phyloP scores from a whole-genome alignment of 2,797 vertebrate species.

The Myripristis murdjan region DNA sequence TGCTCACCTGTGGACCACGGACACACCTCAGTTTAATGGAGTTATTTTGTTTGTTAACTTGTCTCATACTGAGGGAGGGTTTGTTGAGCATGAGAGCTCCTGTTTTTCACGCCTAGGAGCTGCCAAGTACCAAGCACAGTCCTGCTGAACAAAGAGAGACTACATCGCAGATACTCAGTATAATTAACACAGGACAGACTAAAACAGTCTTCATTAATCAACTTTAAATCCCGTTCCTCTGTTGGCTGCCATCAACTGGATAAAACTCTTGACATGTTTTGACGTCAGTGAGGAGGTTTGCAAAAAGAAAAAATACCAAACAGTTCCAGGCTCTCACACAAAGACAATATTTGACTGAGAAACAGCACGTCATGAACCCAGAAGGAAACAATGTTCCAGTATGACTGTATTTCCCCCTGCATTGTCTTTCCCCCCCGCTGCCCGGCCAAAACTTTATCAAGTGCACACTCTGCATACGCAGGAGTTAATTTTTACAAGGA shows the following conservation, averaged over 20 bases:
- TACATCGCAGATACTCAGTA: no score
- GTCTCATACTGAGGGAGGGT: background rate
- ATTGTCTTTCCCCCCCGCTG: conserved; percentile 14
- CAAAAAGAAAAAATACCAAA: conserved; percentile 1
- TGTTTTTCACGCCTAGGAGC: background rate
- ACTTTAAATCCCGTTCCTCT: conserved; percentile 5
- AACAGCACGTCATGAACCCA: conserved; percentile 26
- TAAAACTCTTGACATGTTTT: background rate
- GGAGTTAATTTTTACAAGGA: no score
- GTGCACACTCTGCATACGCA: background rate
- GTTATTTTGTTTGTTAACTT: background rate
- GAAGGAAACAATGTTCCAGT: conserved; percentile 40
- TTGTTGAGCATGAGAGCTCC: background rate
- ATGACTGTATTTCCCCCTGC: conserved; percentile 34
- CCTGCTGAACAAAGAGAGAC: no score
- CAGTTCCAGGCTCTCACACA: conserved; percentile 11
- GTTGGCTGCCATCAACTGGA: background rate
- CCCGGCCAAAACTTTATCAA: conserved; percentile 12
- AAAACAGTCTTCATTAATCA: no score
- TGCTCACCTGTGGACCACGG: conserved; percentile 88
- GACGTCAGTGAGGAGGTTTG: background rate
- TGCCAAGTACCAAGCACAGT: no score
- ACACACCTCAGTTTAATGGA: background rate
- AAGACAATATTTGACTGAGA: conserved; percentile 24
- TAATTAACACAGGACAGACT: no score